These are phyloP conservation scores for Acipenser oxyrinchus DNA, from an alignment of 2,797 vertebrate genomes.

Conservation along the genomic window DNA sequence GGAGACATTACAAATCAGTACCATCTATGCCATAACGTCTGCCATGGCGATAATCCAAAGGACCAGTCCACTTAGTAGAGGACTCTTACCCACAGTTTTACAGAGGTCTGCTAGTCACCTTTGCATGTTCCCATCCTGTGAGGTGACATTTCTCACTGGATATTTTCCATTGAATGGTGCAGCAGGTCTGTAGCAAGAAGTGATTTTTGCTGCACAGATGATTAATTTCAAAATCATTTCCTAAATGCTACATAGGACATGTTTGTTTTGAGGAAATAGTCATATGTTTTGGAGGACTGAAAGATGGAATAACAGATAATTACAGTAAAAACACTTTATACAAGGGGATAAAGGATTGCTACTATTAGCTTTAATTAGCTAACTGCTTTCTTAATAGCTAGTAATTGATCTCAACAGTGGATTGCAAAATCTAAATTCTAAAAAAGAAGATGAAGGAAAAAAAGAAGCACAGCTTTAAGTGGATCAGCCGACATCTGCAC, in stretches of 20 bases:
- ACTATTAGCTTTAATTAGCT: conserved; percentile 73
- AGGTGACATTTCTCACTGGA: conserved; percentile 21
- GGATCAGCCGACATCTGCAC: conserved; percentile 59
- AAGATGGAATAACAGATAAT: conserved; percentile 61
- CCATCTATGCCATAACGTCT: too few species aligned
- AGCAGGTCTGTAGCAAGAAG: conserved; percentile 41
- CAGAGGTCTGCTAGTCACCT: conserved; percentile 35
- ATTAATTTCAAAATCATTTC: conserved; percentile 75
- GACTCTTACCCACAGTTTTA: neutral
- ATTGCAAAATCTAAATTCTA: conserved; percentile 59
- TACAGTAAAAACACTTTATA: conserved; percentile 50
- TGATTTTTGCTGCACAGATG: conserved; percentile 63
- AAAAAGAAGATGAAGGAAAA: conserved; percentile 32
- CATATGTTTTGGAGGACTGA: conserved; percentile 37
- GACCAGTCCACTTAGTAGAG: too few species aligned
- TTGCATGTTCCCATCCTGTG: conserved; percentile 45
- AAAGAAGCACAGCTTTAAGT: conserved; percentile 36
- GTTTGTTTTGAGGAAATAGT: conserved; percentile 58
- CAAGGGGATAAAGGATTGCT: conserved; percentile 59
- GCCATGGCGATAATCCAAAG: too few species aligned
- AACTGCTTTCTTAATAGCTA: conserved; percentile 63
- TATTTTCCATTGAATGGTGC: conserved; percentile 18
- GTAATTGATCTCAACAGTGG: conserved; percentile 58
- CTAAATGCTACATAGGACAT: conserved; percentile 61
- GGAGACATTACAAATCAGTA: too few species aligned